phyloP scores from a whole-genome alignment of 2,888 invertebrate species.

The Drepana falcataria region DNA sequence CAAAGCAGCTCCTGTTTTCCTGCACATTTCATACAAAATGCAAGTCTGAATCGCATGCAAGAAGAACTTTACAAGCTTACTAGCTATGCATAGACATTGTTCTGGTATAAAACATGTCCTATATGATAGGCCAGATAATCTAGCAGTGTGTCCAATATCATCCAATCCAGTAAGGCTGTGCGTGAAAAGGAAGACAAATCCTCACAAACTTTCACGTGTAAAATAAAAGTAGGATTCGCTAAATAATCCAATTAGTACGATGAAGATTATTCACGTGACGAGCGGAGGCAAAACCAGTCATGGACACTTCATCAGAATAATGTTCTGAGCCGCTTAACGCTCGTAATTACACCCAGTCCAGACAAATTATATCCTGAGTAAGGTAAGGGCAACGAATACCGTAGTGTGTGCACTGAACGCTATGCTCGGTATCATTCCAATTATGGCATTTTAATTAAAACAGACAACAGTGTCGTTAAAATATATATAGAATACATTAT shows the following conservation, averaged over 20 bases:
- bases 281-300: constrained; percentile 36
- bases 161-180: too few species aligned
- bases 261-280: constrained; percentile 34
- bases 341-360: constrained; percentile 35
- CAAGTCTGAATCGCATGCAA: too few species aligned
- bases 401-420: constrained; percentile 38
- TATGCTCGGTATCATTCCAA: constrained; percentile 28
- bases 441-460: constrained; percentile 45
- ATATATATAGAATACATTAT: constrained; percentile 20
- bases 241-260: too few species aligned
- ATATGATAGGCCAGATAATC: too few species aligned
- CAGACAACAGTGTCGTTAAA: constrained; percentile 34
- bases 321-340: constrained; percentile 35
- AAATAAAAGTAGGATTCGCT: too few species aligned
- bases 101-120: too few species aligned
- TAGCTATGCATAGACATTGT: too few species aligned
- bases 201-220: too few species aligned
- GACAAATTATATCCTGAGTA: constrained; percentile 44
- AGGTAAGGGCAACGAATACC: constrained; percentile 33
- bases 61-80: too few species aligned
- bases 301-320: constrained; percentile 34
- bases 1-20: constrained; percentile 54
- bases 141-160: too few species aligned
- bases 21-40: constrained; percentile 49
- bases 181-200: too few species aligned